Percentiles rank a stretch among this genome's conserved stretches.
Evolutionary conservation across 2,797 vertebrate genomes (phyloP).

Genomic region (Remorina albescens): DNA sequence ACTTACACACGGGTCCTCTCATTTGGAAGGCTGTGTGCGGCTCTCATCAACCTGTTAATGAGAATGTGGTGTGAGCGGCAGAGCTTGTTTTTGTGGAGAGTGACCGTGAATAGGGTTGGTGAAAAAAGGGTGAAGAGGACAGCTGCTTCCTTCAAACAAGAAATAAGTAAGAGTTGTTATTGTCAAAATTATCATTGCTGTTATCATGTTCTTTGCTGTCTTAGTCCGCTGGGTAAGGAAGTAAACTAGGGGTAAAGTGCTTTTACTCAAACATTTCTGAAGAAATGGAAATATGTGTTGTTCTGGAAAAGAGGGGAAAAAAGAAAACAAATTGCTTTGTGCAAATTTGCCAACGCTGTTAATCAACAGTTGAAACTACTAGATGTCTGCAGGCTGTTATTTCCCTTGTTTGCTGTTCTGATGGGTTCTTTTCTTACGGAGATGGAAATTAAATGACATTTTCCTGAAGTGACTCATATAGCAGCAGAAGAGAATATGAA

Average conservation of each 20-base stretch:
- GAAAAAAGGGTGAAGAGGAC: too few relatives aligned
- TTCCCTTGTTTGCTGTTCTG: slow-evolving; percentile 9
- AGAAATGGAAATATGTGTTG: not conserved
- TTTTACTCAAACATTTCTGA: not conserved
- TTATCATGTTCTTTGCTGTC: not conserved
- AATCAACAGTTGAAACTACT: not conserved
- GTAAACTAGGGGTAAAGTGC: not conserved
- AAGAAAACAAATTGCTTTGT: not conserved
- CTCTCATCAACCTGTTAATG: too few relatives aligned
- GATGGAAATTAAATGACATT: slow-evolving; percentile 31
- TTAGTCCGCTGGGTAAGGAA: not conserved
- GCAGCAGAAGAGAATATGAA: slow-evolving; percentile 9
- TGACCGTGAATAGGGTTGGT: not conserved
- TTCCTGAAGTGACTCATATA: slow-evolving; percentile 24
- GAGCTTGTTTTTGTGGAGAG: not conserved
- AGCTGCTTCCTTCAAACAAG: not conserved
- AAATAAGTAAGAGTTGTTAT: not conserved
- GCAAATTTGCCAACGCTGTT: slow-evolving; percentile 1
- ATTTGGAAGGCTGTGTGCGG: too few relatives aligned
- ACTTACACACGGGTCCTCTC: too few relatives aligned
- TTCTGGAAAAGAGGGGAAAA: not conserved
- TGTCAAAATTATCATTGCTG: not conserved
- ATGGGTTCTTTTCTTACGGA: slow-evolving; percentile 11
- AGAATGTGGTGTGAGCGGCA: too few relatives aligned
- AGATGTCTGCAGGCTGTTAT: slow-evolving; percentile 6